Conservation (phyloP, 1,140 invertebrate species). For the Penaeus chinensis region DNA sequence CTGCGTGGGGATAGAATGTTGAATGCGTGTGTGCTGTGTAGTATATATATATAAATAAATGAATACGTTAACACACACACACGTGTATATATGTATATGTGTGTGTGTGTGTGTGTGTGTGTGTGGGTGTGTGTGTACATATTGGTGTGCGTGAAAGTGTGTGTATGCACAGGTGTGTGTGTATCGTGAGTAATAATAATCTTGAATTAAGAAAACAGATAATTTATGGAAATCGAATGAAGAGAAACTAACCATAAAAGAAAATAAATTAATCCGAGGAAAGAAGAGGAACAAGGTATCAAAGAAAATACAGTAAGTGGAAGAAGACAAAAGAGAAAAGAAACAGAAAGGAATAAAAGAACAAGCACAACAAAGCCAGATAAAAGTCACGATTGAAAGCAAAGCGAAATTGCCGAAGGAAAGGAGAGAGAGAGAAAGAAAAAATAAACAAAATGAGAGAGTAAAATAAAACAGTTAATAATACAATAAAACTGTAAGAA, state of each 20-base stretch:
- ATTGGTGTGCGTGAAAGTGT: background rate
- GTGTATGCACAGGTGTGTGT: background rate
- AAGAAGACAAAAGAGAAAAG: no score
- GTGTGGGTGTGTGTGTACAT: background rate
- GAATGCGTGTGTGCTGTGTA: no score
- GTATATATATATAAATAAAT: background rate
- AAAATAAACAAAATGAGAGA: background rate
- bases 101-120: background rate
- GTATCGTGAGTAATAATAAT: no score
- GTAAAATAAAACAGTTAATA: background rate
- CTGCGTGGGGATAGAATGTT: no score
- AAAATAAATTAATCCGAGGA: no score
- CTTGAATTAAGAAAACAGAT: no score
- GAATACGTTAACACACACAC: background rate
- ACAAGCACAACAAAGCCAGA: no score
- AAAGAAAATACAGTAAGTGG: no score
- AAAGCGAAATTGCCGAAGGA: background rate
- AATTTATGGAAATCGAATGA: no score
- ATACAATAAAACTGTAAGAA: background rate
- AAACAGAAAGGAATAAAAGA: no score
- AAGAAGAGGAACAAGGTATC: no score
- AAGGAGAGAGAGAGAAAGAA: constrained; percentile 6
- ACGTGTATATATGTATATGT: background rate
- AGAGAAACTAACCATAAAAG: no score
- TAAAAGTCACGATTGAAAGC: background rate